phyloP scores from a whole-genome alignment of 2,113 vertebrate genomes.

The Neolamprologus brichardi region DNA sequence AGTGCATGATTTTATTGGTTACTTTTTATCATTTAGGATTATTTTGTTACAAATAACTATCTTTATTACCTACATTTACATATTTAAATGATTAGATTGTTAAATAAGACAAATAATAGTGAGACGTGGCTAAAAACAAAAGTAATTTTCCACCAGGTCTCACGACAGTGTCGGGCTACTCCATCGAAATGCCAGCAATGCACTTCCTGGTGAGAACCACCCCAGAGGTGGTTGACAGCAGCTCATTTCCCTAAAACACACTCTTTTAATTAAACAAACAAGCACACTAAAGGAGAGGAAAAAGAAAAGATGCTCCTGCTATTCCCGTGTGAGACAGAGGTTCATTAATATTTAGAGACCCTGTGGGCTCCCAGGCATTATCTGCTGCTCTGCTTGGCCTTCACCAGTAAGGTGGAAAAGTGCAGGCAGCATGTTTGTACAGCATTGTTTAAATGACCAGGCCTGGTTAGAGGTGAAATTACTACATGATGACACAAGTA shows the following conservation, averaged over 20 bases:
- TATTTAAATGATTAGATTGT: neutral
- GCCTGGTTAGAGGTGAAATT: neutral
- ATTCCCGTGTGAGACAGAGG: conserved; percentile 48
- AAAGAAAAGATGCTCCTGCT: conserved; percentile 11
- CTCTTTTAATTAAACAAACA: conserved; percentile 73
- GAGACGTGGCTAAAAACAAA: neutral
- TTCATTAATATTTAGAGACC: conserved; percentile 66
- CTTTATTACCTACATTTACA: neutral
- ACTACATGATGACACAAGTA: neutral
- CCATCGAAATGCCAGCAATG: conserved; percentile 43
- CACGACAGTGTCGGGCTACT: neutral
- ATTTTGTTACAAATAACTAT: neutral
- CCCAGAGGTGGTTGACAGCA: conserved; percentile 32
- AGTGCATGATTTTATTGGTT: neutral
- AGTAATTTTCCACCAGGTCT: neutral
- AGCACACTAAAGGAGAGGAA: conserved; percentile 35
- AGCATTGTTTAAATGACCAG: neutral
- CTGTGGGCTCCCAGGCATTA: conserved; percentile 28
- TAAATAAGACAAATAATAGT: neutral
- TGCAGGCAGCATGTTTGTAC: neutral
- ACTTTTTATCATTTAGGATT: neutral
- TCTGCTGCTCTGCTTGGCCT: neutral
- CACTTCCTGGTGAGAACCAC: conserved; percentile 20
- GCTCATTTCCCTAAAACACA: conserved; percentile 64
- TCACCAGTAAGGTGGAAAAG: neutral